A percentile compares a stretch with the other conserved stretches of the same genome.
Evolutionary conservation across 2,797 vertebrate species (phyloP).

Genomic region (Sciurus carolinensis): DNA sequence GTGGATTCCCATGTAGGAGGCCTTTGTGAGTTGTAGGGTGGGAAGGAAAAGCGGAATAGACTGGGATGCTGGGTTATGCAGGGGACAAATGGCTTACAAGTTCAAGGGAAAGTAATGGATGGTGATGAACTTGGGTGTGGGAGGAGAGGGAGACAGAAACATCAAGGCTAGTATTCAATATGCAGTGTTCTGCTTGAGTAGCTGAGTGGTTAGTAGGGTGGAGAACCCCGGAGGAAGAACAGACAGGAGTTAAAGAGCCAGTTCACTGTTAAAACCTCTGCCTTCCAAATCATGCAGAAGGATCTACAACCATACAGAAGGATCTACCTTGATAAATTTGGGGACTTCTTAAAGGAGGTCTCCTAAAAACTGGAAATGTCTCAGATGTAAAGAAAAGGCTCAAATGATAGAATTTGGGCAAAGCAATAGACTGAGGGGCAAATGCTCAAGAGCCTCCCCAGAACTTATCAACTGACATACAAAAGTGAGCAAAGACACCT

Average conservation of each 20-base stretch:
- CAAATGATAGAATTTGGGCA: neutral
- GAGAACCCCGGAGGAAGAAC: neutral
- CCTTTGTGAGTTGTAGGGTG: neutral
- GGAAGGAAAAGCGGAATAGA: neutral
- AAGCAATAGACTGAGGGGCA: neutral
- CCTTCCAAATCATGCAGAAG: neutral
- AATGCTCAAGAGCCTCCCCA: neutral
- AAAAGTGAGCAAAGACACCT: neutral
- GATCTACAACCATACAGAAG: neutral
- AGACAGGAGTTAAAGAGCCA: neutral
- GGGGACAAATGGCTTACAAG: neutral
- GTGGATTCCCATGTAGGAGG: neutral
- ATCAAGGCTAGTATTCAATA: neutral
- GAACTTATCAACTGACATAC: too few relatives aligned
- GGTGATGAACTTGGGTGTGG: neutral
- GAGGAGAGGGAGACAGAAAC: neutral
- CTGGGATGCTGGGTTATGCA: neutral
- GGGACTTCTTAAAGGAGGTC: neutral
- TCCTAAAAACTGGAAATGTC: neutral
- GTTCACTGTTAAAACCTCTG: neutral
- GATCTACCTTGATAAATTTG: neutral
- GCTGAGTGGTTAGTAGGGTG: neutral
- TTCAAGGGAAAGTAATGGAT: neutral
- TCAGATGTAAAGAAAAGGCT: neutral
- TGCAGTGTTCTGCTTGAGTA: neutral